Base-by-base conservation (phyloP, 2,113 vertebrate species). In the Odontesthes bonariensis region DNA sequence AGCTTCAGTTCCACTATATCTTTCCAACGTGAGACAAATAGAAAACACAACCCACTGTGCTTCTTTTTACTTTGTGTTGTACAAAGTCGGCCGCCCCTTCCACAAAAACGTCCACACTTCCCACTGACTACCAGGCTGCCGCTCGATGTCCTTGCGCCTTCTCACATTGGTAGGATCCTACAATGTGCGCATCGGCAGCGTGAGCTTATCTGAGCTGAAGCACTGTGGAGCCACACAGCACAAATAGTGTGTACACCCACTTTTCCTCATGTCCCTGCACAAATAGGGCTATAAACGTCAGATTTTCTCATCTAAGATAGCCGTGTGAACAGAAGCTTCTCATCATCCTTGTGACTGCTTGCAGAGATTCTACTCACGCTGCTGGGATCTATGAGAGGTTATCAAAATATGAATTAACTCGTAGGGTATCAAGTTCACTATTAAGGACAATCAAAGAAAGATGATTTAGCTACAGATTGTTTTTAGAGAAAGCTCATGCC, bases 401-500 rank as follows among this genome's bases (percentile, higher is more conserved):
- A 64, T 75, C 31, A n/a, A 44, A 32, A 7, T 12, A 16, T 31
- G 58, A 66, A 65, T 54, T 57, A 38, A 63, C 73, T 65, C 20
- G 16, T 27, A 23, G 19, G 33, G 61, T 51, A 11, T 58, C 76
- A 83, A 87, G 77, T 87, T 90, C 52, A 38, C 64, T 1, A 14
- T 83, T 49, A 69, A 87, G 80, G 51, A 87, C 75, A 52, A 31
- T 69, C 42, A 70, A 49, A 14, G 19, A 46, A 35, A 75, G 63
- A 83, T 83, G 54, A 75, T 87, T 82, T 82, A 79, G 69, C 62
- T 49, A 9, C 64, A 54, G 55, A 75, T 82, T 76, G 16, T 35
- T 53, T 84, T 69, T 69, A 53, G 44, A 69, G 56, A 80, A 95
- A 96, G 96, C 96, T 97, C 96, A 92, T 94, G 95, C 90, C 96